Evolutionary conservation across 1,140 invertebrate species (phyloP), one percentile per base, ranked within the genome.

Genomic region (Trypoxylus dichotomus): DNA sequence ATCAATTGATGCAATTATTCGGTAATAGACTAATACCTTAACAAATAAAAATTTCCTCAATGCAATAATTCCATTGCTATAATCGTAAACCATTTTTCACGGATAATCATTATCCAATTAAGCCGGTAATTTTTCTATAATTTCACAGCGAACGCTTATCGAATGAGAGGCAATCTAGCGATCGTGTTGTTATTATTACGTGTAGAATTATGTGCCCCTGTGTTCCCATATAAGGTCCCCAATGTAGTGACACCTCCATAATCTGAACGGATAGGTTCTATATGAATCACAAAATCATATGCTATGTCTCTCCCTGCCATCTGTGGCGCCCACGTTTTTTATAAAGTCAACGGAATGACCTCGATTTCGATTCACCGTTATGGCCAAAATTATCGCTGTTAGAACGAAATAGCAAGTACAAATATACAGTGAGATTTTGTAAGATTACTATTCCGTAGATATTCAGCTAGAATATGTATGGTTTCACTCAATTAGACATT

Each of bases 361-460:
- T 54, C 47, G 19, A 54, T 54, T 54, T n/a, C 47, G 47, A 19
- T 54, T 54, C 19, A 54, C 47, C 47, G 47, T 54, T 54, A 54
- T 54, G 47, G 47, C 47, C 47, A 54, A 54, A 54, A 54, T 54
- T 54, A 54, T 54, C 47, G 47, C 47, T 54, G n/a, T 54, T 54
- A 54, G 47, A 54, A n/a, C 47, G 19, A 47, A 47, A 47, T 5
- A n/a, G 11, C 43, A 13, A 13, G 43, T 5, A 47, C 11, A 13
- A n/a, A n/a, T 13, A 47, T 32, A 32, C 32, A 32, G 32, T 2
- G 32, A 3, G 32, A 32, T 32, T 32, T 32, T 32, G 7, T 32
- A 3, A 2, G 7, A 32, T 32, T 32, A 32, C 7, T 7, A 3
- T 32, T 32, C n/a, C n/a, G n/a, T n/a, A n/a, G n/a, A n/a, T n/a